Base-by-base conservation (phyloP, 2,888 invertebrate species). In the Labia minor region DNA sequence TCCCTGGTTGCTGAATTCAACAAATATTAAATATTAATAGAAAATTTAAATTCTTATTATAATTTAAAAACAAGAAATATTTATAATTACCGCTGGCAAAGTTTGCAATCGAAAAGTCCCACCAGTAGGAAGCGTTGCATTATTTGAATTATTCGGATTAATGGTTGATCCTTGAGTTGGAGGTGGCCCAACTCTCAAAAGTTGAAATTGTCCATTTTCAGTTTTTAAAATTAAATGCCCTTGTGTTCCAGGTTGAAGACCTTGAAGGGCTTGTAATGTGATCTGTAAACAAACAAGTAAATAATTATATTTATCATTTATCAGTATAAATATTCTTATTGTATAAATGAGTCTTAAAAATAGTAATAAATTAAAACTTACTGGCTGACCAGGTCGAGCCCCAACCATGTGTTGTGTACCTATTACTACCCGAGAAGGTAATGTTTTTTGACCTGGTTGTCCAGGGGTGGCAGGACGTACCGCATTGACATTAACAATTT, bases 161-260 rank as follows among this genome's bases (percentile, higher is more conserved):
- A 81, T 75, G 10, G 78, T 76, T 68, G 76, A 77, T 69, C 74
- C 75, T 70, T 81, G 80, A 68, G 77, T 75, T 68, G 90, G 86
- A 71, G 91, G 87, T 72, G 91, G 90, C 72, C 91, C 91, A 74
- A 93, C 90, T 78, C 94, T 86, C 76, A 96, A 82, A 78, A 96
- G 83, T 80, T 96, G 95, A 80, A 90, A 92, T 79, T 94, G 93
- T 76, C 96, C 96, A 83, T 92, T 95, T 82, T 96, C 96, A 76
- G 95, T 96, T 84, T 95, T 95, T 78, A 96, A 84, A 77, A 96
- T 85, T 78, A 96, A 84, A 78, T 94, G 91, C 70, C 88, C 88
- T 79, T 90, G 92, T 78, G 92, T 90, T 77, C 91, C 89, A 72
- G 90, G 87, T 81, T 90, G 92, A 72, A 92, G 84, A 77, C 89